Evolutionary conservation across 37 sponge, comb jelly and placozoan species (phyloP).

Genomic region (Eunapius fragilis): DNA sequence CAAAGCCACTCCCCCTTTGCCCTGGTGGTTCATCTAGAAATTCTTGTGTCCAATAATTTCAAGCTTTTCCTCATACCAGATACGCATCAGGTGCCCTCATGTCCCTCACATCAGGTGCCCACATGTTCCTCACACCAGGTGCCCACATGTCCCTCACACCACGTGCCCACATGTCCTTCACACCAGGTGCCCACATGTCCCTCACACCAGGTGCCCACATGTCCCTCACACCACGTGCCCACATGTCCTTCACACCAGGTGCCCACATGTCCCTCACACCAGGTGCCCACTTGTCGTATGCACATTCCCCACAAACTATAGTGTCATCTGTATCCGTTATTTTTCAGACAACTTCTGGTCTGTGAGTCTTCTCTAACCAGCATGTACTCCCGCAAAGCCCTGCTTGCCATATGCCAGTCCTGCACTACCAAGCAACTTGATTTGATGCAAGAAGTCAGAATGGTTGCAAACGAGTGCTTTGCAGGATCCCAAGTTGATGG

Average conservation of each 20-base stretch:
- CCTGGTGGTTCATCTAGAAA: too few species aligned
- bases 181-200: too few species aligned
- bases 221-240: too few species aligned
- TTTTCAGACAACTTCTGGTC: constrained; percentile 57
- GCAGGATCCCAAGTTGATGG: constrained; percentile 49
- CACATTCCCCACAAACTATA: background rate
- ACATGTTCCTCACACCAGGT: too few species aligned
- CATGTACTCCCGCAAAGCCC: constrained; percentile 79
- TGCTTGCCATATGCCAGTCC: constrained; percentile 31
- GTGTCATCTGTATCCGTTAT: background rate
- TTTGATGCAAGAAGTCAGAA: background rate
- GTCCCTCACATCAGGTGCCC: too few species aligned
- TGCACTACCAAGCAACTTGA: background rate
- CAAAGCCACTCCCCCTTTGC: too few species aligned
- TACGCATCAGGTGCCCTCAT: too few species aligned
- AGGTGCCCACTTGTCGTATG: background rate
- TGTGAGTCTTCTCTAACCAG: constrained; percentile 65
- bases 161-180: too few species aligned
- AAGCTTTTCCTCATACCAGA: too few species aligned
- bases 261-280: background rate
- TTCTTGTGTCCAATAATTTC: too few species aligned
- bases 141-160: too few species aligned
- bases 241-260: background rate
- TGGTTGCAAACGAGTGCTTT: constrained; percentile 47
- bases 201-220: too few species aligned